Base-by-base conservation (phyloP, 1,140 invertebrate genomes). In the Cyrtorhinus lividipennis region DNA sequence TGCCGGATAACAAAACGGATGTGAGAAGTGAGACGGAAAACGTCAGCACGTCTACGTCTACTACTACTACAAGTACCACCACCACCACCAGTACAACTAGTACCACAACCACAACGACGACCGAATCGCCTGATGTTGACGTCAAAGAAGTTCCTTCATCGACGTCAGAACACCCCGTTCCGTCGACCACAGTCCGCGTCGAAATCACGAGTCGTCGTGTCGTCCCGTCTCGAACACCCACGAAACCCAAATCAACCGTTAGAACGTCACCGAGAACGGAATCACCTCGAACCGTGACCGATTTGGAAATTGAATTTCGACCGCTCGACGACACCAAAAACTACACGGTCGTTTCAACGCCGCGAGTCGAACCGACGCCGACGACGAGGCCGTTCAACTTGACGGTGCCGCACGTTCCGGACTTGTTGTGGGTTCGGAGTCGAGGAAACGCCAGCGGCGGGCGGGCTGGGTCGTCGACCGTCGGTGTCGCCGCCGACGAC, bases 401-500 rank as follows among this genome's bases (percentile, higher is more conserved):
- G 22, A 38, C 44, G 38, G 13, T 64, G 12, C 26, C 59, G 22
- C 62, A 61, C 38, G 24, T 59, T 45, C 3, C 24, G 15, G 26
- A 59, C 56, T 10, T n/a, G n/a, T 26, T 45, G 5, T 66, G 53
- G 65, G 53, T 65, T 3, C 56, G 57, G 45, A 27, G 44, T 15
- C 53, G 56, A 62, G 59, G 61, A 23, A 22, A 53, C 13, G n/a
- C n/a, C 1, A n/a, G 22, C 12, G 13, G 56, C 15, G 38, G 24
- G n/a, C 3, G 20, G 23, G 23, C 62, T 1, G 30, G 64, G 13
- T 59, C 53, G 22, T 44, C 53, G 18, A 27, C 62, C 13, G 65
- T 69, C 2, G 67, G 64, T 18, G 66, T 67, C 10, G 65, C 63
- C 1, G 67, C 66, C 45, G 63, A 65, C 2, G 66, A 67, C 0